phyloP scores from a whole-genome alignment of 2,113 vertebrate genomes.

The Notiomystis cincta region DNA sequence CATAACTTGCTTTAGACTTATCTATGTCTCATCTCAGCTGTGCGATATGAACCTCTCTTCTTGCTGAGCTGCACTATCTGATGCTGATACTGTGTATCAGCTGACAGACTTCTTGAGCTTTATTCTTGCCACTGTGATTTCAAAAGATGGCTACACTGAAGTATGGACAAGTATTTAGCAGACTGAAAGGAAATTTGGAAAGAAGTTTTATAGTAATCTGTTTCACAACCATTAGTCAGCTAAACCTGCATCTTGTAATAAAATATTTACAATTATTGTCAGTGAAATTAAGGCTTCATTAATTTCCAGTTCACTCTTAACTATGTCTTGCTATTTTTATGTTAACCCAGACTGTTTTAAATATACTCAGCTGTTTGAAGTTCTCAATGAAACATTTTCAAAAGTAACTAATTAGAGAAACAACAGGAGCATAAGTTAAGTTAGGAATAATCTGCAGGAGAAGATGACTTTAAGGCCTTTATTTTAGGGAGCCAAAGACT shows the following conservation, averaged over 20 bases:
- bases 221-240: neutral
- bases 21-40: slow-evolving; percentile 11
- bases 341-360: neutral
- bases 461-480: neutral
- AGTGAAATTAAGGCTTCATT: neutral
- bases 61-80: slow-evolving; percentile 24
- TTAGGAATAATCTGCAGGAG: neutral
- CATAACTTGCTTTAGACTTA: slow-evolving; percentile 21
- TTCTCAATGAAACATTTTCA: neutral
- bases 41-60: neutral
- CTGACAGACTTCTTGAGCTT: slow-evolving; percentile 18
- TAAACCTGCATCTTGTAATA: neutral
- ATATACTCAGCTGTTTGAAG: neutral
- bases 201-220: neutral
- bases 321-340: neutral
- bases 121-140: slow-evolving; percentile 9
- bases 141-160: neutral
- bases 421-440: neutral
- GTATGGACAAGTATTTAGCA: neutral
- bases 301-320: neutral
- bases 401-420: neutral
- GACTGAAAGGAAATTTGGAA: neutral
- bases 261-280: neutral
- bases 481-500: neutral
- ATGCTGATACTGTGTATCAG: slow-evolving; percentile 35